A percentile compares a stretch with the other conserved stretches of the same genome.
Evolutionary conservation across 2,113 vertebrate species (phyloP).

Genomic region (Coryphaenoides rupestris): DNA sequence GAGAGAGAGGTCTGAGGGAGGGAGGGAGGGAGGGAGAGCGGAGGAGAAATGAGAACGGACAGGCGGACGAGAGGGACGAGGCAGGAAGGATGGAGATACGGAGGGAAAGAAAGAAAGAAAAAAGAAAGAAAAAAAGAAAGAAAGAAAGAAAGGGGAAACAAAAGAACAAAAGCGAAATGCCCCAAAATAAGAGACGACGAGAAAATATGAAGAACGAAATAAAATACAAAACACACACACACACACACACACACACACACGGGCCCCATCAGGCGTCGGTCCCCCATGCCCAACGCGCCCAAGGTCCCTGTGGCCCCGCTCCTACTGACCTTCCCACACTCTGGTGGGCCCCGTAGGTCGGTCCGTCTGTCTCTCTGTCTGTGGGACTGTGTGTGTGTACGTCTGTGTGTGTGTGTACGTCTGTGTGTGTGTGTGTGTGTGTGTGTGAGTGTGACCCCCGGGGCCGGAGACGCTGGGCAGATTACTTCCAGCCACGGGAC

Average conservation of each 20-base stretch:
- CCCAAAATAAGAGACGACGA: too few species aligned
- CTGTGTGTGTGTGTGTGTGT: slow-evolving; percentile 21
- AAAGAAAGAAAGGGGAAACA: slow-evolving; percentile 2
- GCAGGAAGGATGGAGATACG: background rate
- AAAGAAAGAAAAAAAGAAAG: slow-evolving; percentile 17
- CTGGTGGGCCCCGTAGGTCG: slow-evolving; percentile 9
- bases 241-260: slow-evolving; percentile 17
- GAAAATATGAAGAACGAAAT: too few species aligned
- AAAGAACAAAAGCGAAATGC: too few species aligned
- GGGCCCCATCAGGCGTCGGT: slow-evolving; percentile 64
- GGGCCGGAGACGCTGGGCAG: slow-evolving; percentile 13
- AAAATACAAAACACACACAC: slow-evolving; percentile 7
- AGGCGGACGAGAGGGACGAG: background rate
- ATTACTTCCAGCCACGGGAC: slow-evolving; percentile 29
- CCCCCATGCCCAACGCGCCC: slow-evolving; percentile 46
- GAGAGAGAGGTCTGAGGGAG: background rate
- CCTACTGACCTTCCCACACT: slow-evolving; percentile 63
- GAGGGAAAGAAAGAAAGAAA: slow-evolving; percentile 18
- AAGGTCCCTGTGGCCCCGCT: slow-evolving; percentile 45
- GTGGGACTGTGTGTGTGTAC: slow-evolving; percentile 2
- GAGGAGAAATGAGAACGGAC: background rate
- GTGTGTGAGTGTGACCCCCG: slow-evolving; percentile 25
- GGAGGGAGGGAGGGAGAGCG: background rate
- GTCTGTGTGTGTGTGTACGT: too few species aligned
- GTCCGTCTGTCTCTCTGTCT: slow-evolving; percentile 22